Base-by-base conservation (phyloP, 2,113 vertebrate genomes). In the Erythrocercus mccallii region DNA sequence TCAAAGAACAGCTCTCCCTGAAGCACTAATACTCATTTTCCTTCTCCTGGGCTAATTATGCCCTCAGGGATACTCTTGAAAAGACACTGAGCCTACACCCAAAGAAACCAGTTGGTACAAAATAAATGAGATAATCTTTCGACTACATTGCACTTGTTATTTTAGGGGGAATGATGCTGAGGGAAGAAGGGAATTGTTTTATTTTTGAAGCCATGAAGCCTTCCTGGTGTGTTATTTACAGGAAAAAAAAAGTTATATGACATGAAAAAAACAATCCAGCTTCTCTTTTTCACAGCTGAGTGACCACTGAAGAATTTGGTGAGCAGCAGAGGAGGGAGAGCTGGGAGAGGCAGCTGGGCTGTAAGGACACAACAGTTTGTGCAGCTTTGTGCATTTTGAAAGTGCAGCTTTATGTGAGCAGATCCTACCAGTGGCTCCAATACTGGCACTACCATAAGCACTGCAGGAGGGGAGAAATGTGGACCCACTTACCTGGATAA, bases 21-120 rank as follows among this genome's bases (percentile, higher is more conserved):
- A 72, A 30, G 57, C 62, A 50, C 53, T 60, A 61, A 31, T 6
- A 28, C 47, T 44, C 19, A 3, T 33, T 89, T 72, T 12, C 40
- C 11, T 92, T 84, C 81, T 90, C 62, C 76, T 50, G 54, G 73
- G 78, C 78, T 96, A 94, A 95, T 92, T 87, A 85, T n/a, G 58
- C 78, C 89, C 81, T 72, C 35, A 66, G 87, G 78, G 78, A 90
- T 62, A 80, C 77, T 65, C 53, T 38, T 66, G 66, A 89, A 83
- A 71, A 85, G 84, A 38, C 78, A 76, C 51, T 31, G 22, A 95
- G 53, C 12, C 16, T 48, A 50, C 16, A 84, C 20, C 25, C 38
- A 87, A 87, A 94, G 45, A 56, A 94, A 82, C 5, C 33, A 69
- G 53, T 35, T n/a, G 42, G 37, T 62, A 33, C 71, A 70, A 72